Evolutionary conservation across 1,140 invertebrate genomes (phyloP), one percentile per base, ranked within the genome.

Genomic region (Cydia fagiglandana): DNA sequence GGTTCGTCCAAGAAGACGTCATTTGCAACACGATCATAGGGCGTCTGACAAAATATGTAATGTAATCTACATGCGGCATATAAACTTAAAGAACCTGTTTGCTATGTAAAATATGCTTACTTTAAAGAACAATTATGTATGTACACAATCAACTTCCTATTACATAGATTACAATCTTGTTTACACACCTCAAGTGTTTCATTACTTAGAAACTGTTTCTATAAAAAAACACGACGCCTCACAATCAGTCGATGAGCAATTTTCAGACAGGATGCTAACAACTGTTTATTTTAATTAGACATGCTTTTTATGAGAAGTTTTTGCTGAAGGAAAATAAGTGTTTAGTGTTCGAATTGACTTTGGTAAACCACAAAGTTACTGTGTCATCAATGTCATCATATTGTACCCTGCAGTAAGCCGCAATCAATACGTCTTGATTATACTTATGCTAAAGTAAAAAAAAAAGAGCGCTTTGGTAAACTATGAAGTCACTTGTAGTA

Each of bases 271-370:
- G 41, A 45, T 73, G 47, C 24, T 73, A n/a, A 17, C 70, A 15
- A 41, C 17, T 28, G 75, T 73, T 76, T 53, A 76, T n/a, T 7
- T 20, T 2, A 10, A 66, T 66, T 66, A 28, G 64, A 28, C 24
- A 34, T 30, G 28, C 38, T 66, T 66, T 66, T 66, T 66, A 28
- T 66, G 4, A 4, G 17, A 24, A 66, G 13, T 28, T 30, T 66
- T 66, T 66, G 13, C 47, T 50, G 12, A n/a, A n/a, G 47, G 47
- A 50, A 50, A 50, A 50, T 15, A 50, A 50, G 15, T 50, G 47
- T 13, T 50, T n/a, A 15, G 47, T 50, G 47, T 50, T n/a, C 47
- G 12, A 3, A 50, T 50, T 15, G 47, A 50, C 47, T 50, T 50
- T 50, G 15, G 47, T 66, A 74, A 64, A 66, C 34, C 30, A 64